Conservation (phyloP, 2,888 invertebrate genomes). For the Cephus spinipes region DNA sequence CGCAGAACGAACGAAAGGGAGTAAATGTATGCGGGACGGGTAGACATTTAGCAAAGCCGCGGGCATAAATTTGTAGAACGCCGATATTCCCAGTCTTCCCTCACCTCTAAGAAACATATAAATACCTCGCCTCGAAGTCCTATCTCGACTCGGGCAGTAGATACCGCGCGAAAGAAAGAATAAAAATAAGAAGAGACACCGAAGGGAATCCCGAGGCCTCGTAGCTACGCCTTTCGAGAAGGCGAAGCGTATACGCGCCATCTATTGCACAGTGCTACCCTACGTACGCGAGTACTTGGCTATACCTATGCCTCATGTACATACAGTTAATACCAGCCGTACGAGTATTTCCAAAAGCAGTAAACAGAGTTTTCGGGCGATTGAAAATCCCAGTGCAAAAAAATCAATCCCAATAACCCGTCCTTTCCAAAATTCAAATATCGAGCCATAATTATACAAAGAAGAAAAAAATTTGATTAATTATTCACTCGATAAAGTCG, state of each 20-base stretch:
- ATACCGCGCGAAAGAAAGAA: neutral
- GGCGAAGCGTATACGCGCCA: neutral
- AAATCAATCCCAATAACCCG: neutral
- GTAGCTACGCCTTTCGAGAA: slow-evolving; percentile 1
- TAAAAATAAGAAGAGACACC: neutral
- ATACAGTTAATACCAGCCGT: neutral
- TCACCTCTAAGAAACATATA: neutral
- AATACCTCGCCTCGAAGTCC: neutral
- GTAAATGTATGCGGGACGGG: slow-evolving; percentile 44
- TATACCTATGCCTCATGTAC: neutral
- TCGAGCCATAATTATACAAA: neutral
- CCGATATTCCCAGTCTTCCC: slow-evolving; percentile 35
- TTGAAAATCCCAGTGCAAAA: neutral
- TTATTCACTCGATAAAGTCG: neutral
- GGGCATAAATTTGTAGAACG: slow-evolving; percentile 54
- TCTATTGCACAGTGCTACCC: neutral
- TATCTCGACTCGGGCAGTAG: neutral
- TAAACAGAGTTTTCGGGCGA: neutral
- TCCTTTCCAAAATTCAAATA: neutral
- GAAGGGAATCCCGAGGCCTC: neutral
- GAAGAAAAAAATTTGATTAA: neutral
- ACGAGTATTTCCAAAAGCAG: neutral
- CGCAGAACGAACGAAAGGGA: slow-evolving; percentile 8
- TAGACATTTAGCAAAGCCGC: slow-evolving; percentile 50
- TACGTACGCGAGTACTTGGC: neutral